Conservation (phyloP, 2,888 invertebrate genomes). For the Ernsta delagoae region DNA sequence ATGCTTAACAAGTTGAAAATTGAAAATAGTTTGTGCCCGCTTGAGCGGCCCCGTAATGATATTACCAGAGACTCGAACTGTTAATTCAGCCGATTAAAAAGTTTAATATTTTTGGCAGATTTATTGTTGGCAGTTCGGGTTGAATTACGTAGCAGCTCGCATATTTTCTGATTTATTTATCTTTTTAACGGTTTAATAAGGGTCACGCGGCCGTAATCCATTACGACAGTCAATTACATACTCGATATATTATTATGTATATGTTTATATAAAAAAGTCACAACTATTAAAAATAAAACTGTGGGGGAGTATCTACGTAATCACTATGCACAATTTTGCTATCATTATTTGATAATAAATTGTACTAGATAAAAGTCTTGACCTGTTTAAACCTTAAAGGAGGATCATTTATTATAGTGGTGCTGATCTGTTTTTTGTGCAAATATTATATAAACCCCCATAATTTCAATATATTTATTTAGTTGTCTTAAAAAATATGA, state of each 20-base stretch:
- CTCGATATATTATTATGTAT: background rate
- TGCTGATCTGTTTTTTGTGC: too few relatives aligned
- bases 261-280: conserved; percentile 1
- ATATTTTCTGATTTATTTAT: conserved; percentile 36
- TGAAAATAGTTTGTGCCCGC: conserved; percentile 33
- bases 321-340: background rate
- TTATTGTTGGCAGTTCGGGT: conserved; percentile 37
- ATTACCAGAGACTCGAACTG: conserved; percentile 34
- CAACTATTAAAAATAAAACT: background rate
- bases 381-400: too few relatives aligned
- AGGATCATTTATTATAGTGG: too few relatives aligned
- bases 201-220: conserved; percentile 33
- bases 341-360: too few relatives aligned
- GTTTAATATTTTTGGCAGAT: conserved; percentile 38
- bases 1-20: conserved; percentile 25
- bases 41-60: conserved; percentile 32
- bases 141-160: conserved; percentile 34
- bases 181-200: conserved; percentile 37
- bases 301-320: too few relatives aligned
- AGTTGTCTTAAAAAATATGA: background rate
- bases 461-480: too few relatives aligned
- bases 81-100: conserved; percentile 38
- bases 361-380: too few relatives aligned
- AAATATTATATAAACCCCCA: too few relatives aligned
- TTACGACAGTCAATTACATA: conserved; percentile 14